These are phyloP conservation scores for Pluvialis apricaria DNA, from an alignment of 2,113 vertebrate species.

Conservation along the genomic window DNA sequence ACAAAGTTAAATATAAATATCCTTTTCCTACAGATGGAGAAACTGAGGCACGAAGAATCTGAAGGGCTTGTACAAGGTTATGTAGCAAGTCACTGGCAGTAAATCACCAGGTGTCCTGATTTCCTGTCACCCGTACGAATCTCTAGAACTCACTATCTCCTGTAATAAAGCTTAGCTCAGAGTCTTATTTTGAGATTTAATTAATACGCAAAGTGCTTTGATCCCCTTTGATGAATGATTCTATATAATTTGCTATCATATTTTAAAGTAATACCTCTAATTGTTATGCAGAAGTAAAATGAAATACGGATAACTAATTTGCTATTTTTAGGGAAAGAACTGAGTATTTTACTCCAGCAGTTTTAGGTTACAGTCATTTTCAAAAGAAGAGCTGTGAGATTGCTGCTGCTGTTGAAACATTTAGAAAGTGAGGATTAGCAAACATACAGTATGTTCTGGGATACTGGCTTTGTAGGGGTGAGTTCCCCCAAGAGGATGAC, in stretches of 20 bases:
- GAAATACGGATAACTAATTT: not conserved
- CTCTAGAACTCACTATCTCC: not conserved
- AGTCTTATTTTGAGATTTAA: constrained; percentile 22
- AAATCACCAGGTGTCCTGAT: constrained; percentile 26
- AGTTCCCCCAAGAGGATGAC: constrained; percentile 54
- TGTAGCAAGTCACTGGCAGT: not conserved
- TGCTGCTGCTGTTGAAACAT: constrained; percentile 22
- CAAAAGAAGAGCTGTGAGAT: not conserved
- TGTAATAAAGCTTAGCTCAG: constrained; percentile 37
- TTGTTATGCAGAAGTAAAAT: not conserved
- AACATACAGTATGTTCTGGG: constrained; percentile 59
- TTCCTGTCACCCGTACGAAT: not conserved
- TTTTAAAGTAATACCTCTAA: constrained; percentile 29
- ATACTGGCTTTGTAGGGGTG: constrained; percentile 32
- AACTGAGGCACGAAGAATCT: not conserved
- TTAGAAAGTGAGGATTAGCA: constrained; percentile 51
- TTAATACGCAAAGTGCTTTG: constrained; percentile 46
- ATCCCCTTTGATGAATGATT: constrained; percentile 12
- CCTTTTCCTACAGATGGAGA: not conserved
- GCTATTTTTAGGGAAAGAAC: constrained; percentile 16
- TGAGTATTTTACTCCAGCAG: not conserved
- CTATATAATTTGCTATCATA: not conserved
- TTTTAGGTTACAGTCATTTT: not conserved
- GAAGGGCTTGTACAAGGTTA: not conserved
- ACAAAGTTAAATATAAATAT: not conserved